Evolutionary conservation across 1,140 invertebrate species (phyloP), one percentile per base, ranked within the genome.

Genomic region (Stenopsyche tienmushanensis): DNA sequence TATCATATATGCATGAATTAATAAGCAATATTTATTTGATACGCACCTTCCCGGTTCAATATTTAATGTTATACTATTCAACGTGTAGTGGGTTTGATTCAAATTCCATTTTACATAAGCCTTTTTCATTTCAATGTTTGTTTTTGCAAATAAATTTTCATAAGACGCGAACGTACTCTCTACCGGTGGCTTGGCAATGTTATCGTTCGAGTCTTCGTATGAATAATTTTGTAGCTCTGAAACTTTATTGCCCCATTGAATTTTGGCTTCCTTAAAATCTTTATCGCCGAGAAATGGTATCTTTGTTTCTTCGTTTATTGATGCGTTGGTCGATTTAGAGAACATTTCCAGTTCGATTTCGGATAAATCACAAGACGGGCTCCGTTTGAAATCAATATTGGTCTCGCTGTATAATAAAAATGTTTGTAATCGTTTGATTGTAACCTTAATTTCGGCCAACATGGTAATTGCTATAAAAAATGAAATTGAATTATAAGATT

Each of bases 11-110:
- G 24, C 13, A 13, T 50, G 1, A 25, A 54, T 26, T 54, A 1
- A 9, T 25, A 18, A 10, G 1, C 9, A 29, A 50, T 10, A 57
- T 15, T 52, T 8, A 62, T 26, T 42, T n/a, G 5, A 57, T 21
- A 26, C 21, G 34, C 39, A 68, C 67, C 67, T 69, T 58, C 67
- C 67, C 13, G 20, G 53, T 54, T 63, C 63, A 8, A 69, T 64
- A 42, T 58, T 59, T 15, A 69, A 17, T 9, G 50, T 52, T n/a
- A 69, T 59, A 58, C 54, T 69, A 15, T 53, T 65, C 10, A 69
- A 52, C 5, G 24, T 50, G 21, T 44, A 63, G 41, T 65, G 62
- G 41, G 47, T 52, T 41, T 44, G 41, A 21, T 44, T 63, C 49
- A 59, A 47, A 24, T 58, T 49, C 63, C 63, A 69, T 59, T 65